Evolutionary conservation across 2,888 invertebrate species (phyloP), one percentile per base, ranked within the genome.

Genomic region (Andricus quercusramuli): DNA sequence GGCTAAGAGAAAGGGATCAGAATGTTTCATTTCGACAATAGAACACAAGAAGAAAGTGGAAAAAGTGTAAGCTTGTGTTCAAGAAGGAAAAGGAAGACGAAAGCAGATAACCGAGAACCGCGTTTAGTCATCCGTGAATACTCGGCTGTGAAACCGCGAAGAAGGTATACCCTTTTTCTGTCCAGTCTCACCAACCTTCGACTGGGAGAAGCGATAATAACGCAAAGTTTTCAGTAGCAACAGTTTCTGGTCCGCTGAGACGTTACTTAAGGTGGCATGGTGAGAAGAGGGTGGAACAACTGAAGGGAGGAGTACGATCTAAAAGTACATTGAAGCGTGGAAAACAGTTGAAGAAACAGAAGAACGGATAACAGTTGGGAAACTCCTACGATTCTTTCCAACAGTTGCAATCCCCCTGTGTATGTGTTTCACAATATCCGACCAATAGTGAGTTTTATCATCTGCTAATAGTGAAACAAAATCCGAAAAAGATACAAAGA

Each of bases 361-460:
- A 87, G 87, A 88, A 88, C 86, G 86, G 87, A 85, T 87, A 88
- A 88, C 86, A 89, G 87, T 89, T 86, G 88, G 85, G 87, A 87
- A 89, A 89, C 90, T 88, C 88, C 78, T 85, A 84, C 89, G 85
- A 88, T 90, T 90, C 88, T 89, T 89, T 82, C 81, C 81, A 85
- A 86, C 84, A 87, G 84, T 84, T 83, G 85, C 78, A 78, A 76
- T 79, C 80, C 79, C 70, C 79, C 84, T 81, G 65, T 77, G 70
- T 67, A 74, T 25, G 76, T 79, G 67, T 25, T 77, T 82, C 79
- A 25, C 65, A 66, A 9, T 64, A 70, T 17, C 29, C 83, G 64
- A 78, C 76, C 80, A 79, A 74, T 66, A 62, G 65, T 67, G 78
- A 82, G 84, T 83, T 89, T 89, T 88, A 89, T 89, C 86, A 87